Base-by-base conservation (phyloP, 2,113 vertebrate genomes). In the Bubo scandiacus region DNA sequence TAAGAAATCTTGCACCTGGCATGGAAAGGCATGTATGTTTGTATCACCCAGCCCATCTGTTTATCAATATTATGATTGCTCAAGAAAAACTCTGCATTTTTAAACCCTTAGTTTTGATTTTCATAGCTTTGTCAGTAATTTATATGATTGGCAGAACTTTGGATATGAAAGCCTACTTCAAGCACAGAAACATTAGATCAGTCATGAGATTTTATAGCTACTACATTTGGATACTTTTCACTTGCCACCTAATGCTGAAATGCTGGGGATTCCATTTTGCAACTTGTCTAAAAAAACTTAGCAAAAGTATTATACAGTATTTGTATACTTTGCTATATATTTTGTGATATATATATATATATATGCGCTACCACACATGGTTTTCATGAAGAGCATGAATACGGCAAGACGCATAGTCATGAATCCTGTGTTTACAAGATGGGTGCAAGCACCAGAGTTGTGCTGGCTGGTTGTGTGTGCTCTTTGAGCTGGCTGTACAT, bases 131-230 rank as follows among this genome's bases (percentile, higher is more conserved):
- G 82, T 93, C 92, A 93, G 82, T 71, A 71, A 70, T 88, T 95
- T 90, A 45, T 45, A 7, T 92, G 92, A 95, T 81, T 96, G 94
- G 82, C 96, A 96, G 82, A 88, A 90, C 45, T 81, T 93, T 94
- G 95, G 92, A 90, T 70, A 47, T 36, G 62, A 92, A 90, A 96
- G 25, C 74, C 68, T 88, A 9, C 78, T 93, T 90, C 38, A 80
- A 40, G 55, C 88, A 73, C 12, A 72, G 71, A 70, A 86, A 83
- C 42, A 23, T 74, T 36, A 68, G 67, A 70, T 86, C 71, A 63
- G 1, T 55, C 75, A 36, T 51, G 55, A 86, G 71, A 86, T 81
- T 90, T 62, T 86, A 38, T 19, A 94, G 79, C 79, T 77, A 15
- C 52, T 90, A 25, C 51, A 13, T 45, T 80, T 85, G 79, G 78